phyloP scores from a whole-genome alignment of 2,888 invertebrate genomes.

The Exephanes ischioxanthus region DNA sequence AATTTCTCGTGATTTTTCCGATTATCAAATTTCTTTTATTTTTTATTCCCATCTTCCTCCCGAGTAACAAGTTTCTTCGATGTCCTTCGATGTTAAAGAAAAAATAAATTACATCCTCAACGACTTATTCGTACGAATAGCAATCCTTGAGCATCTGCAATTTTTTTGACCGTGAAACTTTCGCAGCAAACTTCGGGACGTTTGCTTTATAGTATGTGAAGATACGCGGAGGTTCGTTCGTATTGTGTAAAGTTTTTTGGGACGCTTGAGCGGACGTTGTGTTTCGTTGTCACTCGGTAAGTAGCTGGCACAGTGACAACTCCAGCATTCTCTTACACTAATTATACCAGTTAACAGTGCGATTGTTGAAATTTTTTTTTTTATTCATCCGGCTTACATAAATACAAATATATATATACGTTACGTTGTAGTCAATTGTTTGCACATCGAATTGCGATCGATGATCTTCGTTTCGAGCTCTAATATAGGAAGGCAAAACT shows the following conservation, averaged over 20 bases:
- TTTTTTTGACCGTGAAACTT: neutral
- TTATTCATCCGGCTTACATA: neutral
- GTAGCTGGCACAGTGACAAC: constrained; percentile 50
- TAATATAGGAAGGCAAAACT: neutral
- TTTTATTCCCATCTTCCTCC: no score
- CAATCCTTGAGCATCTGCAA: neutral
- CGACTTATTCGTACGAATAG: neutral
- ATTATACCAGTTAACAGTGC: neutral
- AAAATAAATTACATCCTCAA: neutral
- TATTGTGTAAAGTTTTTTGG: constrained; percentile 10
- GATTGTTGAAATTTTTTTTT: neutral
- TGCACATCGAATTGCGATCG: neutral
- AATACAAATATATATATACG: neutral
- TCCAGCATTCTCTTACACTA: neutral
- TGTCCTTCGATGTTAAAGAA: neutral
- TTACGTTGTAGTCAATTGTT: neutral
- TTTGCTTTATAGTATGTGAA: constrained; percentile 8
- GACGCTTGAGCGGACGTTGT: constrained; percentile 18
- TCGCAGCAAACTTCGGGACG: neutral
- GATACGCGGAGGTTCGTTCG: neutral
- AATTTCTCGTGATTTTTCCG: neutral
- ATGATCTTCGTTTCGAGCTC: neutral
- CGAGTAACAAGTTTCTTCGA: neutral
- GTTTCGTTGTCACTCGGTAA: constrained; percentile 60
- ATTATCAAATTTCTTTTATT: neutral